Percentiles rank a stretch among this genome's conserved stretches.
These are phyloP conservation scores for Drosophila bifasciata DNA, from an alignment of 1,140 invertebrate genomes.

Conservation along the genomic window DNA sequence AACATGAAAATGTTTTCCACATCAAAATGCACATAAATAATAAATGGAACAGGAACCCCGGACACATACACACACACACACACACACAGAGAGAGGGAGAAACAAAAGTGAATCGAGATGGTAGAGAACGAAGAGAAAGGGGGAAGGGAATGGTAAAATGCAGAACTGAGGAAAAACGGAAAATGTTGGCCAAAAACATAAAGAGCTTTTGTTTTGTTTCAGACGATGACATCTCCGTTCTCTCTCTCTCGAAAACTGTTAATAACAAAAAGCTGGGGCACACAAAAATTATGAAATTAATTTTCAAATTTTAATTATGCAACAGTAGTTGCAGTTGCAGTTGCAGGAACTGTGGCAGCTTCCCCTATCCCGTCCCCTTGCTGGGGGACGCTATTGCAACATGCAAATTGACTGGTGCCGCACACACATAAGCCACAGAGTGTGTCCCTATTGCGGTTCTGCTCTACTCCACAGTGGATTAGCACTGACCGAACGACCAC, in stretches of 20 bases:
- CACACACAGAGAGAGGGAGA: slow-evolving; percentile 22
- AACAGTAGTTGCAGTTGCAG: slow-evolving; percentile 49
- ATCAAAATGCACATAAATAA: slow-evolving; percentile 83
- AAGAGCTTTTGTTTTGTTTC: slow-evolving; percentile 58
- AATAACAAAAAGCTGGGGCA: slow-evolving; percentile 62
- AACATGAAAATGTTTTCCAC: slow-evolving; percentile 62
- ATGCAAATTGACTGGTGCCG: not conserved
- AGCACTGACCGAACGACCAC: not conserved
- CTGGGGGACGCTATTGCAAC: slow-evolving; percentile 12
- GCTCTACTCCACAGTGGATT: slow-evolving; percentile 14
- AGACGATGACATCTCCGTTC: slow-evolving; percentile 24
- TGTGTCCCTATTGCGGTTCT: slow-evolving; percentile 32
- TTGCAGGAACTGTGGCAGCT: slow-evolving; percentile 56
- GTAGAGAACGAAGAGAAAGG: slow-evolving; percentile 5
- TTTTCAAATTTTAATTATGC: slow-evolving; percentile 79
- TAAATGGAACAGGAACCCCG: slow-evolving; percentile 74
- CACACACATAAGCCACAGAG: slow-evolving; percentile 3
- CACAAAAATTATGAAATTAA: slow-evolving; percentile 77
- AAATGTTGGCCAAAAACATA: slow-evolving; percentile 42
- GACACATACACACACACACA: slow-evolving; percentile 20
- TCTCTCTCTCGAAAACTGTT: slow-evolving; percentile 32
- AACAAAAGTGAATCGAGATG: slow-evolving; percentile 38
- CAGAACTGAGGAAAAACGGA: slow-evolving; percentile 11
- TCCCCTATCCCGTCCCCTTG: slow-evolving; percentile 6
- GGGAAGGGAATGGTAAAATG: not conserved